phyloP scores from a whole-genome alignment of 2,797 vertebrate species.

The Emys orbicularis region DNA sequence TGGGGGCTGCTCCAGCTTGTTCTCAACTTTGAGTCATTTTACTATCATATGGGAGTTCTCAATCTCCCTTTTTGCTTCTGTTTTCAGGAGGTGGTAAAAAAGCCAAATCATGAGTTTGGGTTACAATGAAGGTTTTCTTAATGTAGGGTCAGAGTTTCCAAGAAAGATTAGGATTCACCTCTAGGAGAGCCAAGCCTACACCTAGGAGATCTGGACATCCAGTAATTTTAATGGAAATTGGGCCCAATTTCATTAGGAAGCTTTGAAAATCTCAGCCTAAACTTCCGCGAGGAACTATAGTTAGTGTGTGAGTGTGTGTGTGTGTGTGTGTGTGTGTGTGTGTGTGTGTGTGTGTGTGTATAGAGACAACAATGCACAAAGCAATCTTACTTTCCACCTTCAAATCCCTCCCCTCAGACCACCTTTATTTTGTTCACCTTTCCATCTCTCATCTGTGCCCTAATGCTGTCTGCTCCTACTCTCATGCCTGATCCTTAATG shows the following conservation, averaged over 20 bases:
- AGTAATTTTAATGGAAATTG: neutral
- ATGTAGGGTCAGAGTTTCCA: neutral
- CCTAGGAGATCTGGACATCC: neutral
- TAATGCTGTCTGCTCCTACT: neutral
- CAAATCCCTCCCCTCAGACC: neutral
- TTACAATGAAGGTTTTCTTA: neutral
- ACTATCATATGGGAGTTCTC: conserved; percentile 40
- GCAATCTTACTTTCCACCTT: neutral
- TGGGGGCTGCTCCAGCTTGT: conserved; percentile 16
- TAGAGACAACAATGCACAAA: neutral
- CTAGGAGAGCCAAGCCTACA: neutral
- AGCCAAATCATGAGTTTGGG: neutral
- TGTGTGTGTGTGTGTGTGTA: rapidly evolving
- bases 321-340: rapidly evolving
- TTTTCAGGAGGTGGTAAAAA: neutral
- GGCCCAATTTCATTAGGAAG: neutral
- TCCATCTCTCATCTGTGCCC: neutral
- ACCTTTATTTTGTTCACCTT: neutral
- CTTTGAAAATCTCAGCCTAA: neutral
- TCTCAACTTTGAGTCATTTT: conserved; percentile 44
- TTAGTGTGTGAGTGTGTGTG: neutral
- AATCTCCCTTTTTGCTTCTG: neutral
- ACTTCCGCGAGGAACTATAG: neutral
- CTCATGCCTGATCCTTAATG: neutral
- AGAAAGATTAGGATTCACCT: neutral